Base-by-base conservation (phyloP, 2,113 vertebrate species). In the Casuarius casuarius region DNA sequence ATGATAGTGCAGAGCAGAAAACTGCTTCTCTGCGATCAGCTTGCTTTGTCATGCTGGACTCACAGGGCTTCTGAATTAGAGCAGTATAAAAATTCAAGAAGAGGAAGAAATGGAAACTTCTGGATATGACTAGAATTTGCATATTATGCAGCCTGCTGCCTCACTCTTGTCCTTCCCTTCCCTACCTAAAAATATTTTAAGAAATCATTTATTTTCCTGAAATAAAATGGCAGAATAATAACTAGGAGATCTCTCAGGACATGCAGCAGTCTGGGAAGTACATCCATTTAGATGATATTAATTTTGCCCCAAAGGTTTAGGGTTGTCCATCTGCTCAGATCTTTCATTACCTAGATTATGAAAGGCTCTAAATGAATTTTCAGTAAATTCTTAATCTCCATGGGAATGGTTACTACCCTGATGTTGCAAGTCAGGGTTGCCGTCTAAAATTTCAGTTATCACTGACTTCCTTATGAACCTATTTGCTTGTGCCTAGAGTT, bases 231-330 rank as follows among this genome's bases (percentile, higher is more conserved):
- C 40, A 87, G 80, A 71, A 59, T 79, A 72, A 59, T 51, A 86
- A 56, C 11, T 58, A 7, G n/a, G 44, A 83, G 29, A 80, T 58
- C 54, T 86, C 54, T 74, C 28, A 67, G 26, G 35, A 13, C 21
- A 76, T 28, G 11, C 40, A 86, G 79, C 23, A 40, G 84, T 92
- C 78, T 88, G 76, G 72, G 54, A 90, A 88, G 33, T 70, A 58
- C 13, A 58, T 49, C 8, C 22, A 80, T 97, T 93, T 89, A 91
- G 82, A 83, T 74, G 87, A 91, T 87, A 90, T 48, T 92, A 85
- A 88, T 90, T 92, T 86, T 86, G 44, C 25, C 72, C 46, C 35
- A 52, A 62, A 79, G 66, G 62, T 62, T 87, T 82, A 79, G 9
- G 25, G 44, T 21, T 79, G 44, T 88, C 67, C 75, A 77, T 95